Base-by-base conservation (phyloP, 2,113 vertebrate species). In the Trochalopteron elliotii region DNA sequence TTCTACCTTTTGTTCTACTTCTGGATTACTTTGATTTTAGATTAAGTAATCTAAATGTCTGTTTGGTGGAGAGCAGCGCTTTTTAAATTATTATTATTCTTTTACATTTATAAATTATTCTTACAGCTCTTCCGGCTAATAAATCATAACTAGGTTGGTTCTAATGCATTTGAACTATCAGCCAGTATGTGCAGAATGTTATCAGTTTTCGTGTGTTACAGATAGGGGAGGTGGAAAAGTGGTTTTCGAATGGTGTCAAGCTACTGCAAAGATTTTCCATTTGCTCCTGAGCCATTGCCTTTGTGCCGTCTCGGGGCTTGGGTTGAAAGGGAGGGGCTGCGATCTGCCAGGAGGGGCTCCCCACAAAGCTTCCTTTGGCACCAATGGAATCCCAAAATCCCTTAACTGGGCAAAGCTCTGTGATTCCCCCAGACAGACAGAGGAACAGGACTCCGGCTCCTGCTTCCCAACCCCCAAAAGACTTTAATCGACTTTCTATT, bases 181-280 rank as follows among this genome's bases (percentile, higher is more conserved):
- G 93, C 76, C 83, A 71, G 64, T 53, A 37, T 79, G 88, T 28
- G 69, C 83, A 95, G 90, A 96, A 83, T 65, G 94, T 96, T 96
- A 96, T 93, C 94, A 20, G 60, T 68, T 93, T 90, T 78, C 70
- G 10, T 1, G 55, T 68, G 40, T 28, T 93, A 7, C 80, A 83
- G 94, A 94, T 96, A 95, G 56, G 31, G 7, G 80, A 89, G 71
- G 60, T 82, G 53, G 88, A 94, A 95, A 93, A 75, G 80, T 90
- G 76, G 3, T 45, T 96, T 94, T 84, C 49, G 74, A 90, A 87
- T 25, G 57, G 52, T 56, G 86, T 87, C 50, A 77, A 94, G 90
- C 80, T 68, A 50, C 85, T 81, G 60, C 64, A 63, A 93, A 90
- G 75, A 83, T 92, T 93, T 97, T 94, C 90, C 86, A 45, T 89